These are phyloP conservation scores for Ladona fulva DNA, from an alignment of 1,140 invertebrate genomes.

Conservation along the genomic window DNA sequence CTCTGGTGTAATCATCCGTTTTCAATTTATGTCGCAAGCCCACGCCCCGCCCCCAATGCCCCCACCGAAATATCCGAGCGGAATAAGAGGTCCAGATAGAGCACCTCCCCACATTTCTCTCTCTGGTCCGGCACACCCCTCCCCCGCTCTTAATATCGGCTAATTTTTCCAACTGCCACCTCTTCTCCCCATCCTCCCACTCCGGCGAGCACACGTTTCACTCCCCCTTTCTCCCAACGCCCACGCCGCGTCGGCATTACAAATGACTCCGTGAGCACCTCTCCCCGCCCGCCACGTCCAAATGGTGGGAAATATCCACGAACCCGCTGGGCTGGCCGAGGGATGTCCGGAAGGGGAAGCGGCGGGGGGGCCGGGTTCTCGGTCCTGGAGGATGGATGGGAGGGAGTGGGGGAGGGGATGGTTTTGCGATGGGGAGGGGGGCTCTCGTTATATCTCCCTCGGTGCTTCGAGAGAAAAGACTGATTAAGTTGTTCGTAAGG, in stretches of 20 bases:
- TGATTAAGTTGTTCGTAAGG: neutral
- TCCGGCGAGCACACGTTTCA: neutral
- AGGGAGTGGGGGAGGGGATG: neutral
- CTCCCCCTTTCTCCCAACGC: neutral
- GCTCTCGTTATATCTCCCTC: neutral
- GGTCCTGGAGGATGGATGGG: neutral
- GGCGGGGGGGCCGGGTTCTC: neutral
- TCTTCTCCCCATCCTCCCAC: no score
- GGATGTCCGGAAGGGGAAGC: neutral
- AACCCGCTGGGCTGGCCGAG: neutral
- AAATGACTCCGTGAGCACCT: neutral
- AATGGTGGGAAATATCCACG: slow-evolving; percentile 4
- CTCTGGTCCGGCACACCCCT: neutral
- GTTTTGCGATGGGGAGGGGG: neutral
- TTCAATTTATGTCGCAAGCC: slow-evolving; percentile 1
- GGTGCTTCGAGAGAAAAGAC: neutral
- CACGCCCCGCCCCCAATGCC: neutral
- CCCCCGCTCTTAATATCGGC: neutral
- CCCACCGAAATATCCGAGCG: no score
- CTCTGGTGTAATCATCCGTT: neutral
- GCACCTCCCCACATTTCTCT: neutral
- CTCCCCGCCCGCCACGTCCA: neutral
- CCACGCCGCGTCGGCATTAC: slow-evolving; percentile 4
- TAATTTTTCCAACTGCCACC: slow-evolving; percentile 5
- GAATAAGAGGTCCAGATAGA: no score